Percentiles rank a stretch among this genome's conserved stretches.
These are phyloP conservation scores for Drosophila pegasa DNA, from an alignment of 2,888 invertebrate genomes.

Conservation along the genomic window DNA sequence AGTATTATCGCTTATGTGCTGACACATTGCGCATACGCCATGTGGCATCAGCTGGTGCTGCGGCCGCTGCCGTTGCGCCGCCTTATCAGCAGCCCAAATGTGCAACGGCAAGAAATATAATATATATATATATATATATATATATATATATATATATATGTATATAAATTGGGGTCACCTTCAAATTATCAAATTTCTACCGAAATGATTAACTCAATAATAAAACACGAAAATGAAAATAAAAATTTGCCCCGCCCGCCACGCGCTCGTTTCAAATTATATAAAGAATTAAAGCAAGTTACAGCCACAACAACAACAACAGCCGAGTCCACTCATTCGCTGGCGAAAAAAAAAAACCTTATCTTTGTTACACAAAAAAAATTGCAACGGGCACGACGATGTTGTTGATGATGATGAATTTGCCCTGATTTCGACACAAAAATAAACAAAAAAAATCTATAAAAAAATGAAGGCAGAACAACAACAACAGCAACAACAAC, in stretches of 20 bases:
- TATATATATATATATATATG: slow-evolving; percentile 12
- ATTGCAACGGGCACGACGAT: slow-evolving; percentile 70
- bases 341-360: slow-evolving; percentile 76
- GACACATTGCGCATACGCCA: slow-evolving; percentile 60
- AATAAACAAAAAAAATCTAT: slow-evolving; percentile 71
- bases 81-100: slow-evolving; percentile 69
- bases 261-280: slow-evolving; percentile 64
- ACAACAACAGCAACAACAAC: slow-evolving; percentile 38
- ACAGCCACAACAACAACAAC: slow-evolving; percentile 34
- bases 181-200: slow-evolving; percentile 81
- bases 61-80: slow-evolving; percentile 14
- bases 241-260: slow-evolving; percentile 19
- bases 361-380: slow-evolving; percentile 74
- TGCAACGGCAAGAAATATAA: no score
- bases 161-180: slow-evolving; percentile 74
- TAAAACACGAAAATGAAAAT: slow-evolving; percentile 49
- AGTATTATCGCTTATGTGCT: slow-evolving; percentile 65
- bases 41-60: slow-evolving; percentile 50
- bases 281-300: slow-evolving; percentile 65
- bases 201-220: slow-evolving; percentile 78
- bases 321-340: slow-evolving; percentile 63
- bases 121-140: slow-evolving; percentile 9
- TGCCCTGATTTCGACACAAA: slow-evolving; percentile 84
- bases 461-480: slow-evolving; percentile 40
- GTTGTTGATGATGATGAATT: slow-evolving; percentile 83